A percentile compares a stretch with the other conserved stretches of the same genome.
Evolutionary conservation across 2,113 vertebrate species (phyloP).

Genomic region (Corythornis madagascariensis): DNA sequence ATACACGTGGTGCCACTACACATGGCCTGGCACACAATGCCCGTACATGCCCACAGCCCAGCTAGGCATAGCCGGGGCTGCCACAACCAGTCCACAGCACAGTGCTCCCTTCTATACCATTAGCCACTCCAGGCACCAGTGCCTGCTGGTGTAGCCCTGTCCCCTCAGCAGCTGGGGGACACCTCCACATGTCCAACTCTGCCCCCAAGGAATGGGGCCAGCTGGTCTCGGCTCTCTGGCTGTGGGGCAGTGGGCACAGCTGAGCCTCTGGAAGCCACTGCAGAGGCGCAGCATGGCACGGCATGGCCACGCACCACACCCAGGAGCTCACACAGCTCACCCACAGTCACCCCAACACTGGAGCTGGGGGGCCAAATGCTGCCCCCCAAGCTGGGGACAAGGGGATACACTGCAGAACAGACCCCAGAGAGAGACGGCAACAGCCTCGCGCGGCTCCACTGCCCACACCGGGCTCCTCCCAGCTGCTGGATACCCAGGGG

Average conservation of each 20-base stretch:
- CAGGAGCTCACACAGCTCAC: background rate
- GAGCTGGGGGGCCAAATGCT: background rate
- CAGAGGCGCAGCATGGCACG: background rate
- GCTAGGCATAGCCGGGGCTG: background rate
- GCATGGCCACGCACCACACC: background rate
- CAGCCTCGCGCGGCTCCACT: background rate
- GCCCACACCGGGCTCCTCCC: accelerated
- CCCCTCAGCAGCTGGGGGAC: background rate
- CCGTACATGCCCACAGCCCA: background rate
- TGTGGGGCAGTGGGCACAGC: accelerated
- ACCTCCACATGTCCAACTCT: background rate
- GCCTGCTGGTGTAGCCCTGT: accelerated
- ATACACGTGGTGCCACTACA: background rate
- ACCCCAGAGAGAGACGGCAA: background rate
- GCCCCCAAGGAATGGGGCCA: background rate
- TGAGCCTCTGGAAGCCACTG: accelerated
- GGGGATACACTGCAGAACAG: background rate
- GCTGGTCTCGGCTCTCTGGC: background rate
- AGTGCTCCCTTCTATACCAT: accelerated
- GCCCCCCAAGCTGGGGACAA: background rate
- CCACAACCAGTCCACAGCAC: background rate
- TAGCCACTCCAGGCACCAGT: background rate
- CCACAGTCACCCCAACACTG: accelerated
- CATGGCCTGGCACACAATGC: background rate
- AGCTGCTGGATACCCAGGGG: background rate